These are phyloP conservation scores for Temnothorax nylanderi DNA, from an alignment of 1,140 invertebrate genomes.

Conservation along the genomic window DNA sequence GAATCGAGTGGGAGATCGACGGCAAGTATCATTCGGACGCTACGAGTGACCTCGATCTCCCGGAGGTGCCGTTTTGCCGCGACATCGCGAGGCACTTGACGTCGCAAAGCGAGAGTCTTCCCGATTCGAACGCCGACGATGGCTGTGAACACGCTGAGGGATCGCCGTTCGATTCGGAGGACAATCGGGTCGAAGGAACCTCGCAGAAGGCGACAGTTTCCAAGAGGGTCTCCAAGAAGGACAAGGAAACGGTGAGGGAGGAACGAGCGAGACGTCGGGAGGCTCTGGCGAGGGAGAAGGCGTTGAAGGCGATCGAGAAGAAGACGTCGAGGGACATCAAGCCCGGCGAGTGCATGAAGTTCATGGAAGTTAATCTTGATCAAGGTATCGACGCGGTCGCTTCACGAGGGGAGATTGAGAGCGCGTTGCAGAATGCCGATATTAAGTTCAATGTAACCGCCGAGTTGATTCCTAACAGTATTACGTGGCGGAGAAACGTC, in stretches of 20 bases:
- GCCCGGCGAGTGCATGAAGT: constrained; percentile 87
- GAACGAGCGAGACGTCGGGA: constrained; percentile 76
- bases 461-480: constrained; percentile 80
- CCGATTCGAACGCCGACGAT: not conserved
- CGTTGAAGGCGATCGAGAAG: constrained; percentile 74
- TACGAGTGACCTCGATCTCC: constrained; percentile 66
- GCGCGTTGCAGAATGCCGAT: constrained; percentile 70
- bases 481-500: constrained; percentile 84
- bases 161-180: not conserved
- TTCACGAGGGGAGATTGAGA: constrained; percentile 77
- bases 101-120: not conserved
- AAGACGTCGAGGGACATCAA: constrained; percentile 81
- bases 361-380: constrained; percentile 85
- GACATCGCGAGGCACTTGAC: not conserved
- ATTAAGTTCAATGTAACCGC: constrained; percentile 76
- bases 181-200: not conserved
- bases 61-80: constrained; percentile 69
- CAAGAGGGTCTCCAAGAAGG: constrained; percentile 24
- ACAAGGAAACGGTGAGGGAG: constrained; percentile 54
- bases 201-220: not conserved
- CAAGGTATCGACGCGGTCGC: constrained; percentile 75
- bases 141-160: not conserved
- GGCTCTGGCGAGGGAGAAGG: constrained; percentile 78
- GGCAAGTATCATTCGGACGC: not conserved
- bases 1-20: not conserved